Evolutionary conservation across 2,888 invertebrate species (phyloP).

Genomic region (Plebejus argus): DNA sequence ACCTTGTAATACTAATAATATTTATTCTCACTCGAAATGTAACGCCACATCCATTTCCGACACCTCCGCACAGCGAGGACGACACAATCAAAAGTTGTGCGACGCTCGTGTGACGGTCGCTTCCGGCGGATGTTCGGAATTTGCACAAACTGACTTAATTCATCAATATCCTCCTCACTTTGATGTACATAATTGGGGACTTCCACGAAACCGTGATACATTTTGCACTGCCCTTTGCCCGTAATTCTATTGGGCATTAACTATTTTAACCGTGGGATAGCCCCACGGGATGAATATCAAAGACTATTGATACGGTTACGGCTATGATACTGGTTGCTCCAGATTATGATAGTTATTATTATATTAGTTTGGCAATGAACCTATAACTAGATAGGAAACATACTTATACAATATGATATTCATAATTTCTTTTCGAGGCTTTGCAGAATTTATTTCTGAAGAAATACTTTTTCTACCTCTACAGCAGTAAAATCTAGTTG

Average conservation of each 20-base stretch:
- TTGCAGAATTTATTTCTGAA: no score
- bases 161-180: slow-evolving; percentile 48
- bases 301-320: not conserved
- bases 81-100: slow-evolving; percentile 57
- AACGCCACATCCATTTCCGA: slow-evolving; percentile 25
- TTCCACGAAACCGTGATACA: slow-evolving; percentile 37
- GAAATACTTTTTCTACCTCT: no score
- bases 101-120: slow-evolving; percentile 41
- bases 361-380: not conserved
- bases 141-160: slow-evolving; percentile 66
- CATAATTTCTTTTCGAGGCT: no score
- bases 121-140: slow-evolving; percentile 67
- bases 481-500: no score
- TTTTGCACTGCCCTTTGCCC: slow-evolving; percentile 36
- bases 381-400: not conserved
- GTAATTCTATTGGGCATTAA: slow-evolving; percentile 28
- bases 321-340: not conserved
- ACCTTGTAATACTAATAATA: no score
- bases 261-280: slow-evolving; percentile 17
- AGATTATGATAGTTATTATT: not conserved
- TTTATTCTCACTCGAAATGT: not conserved
- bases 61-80: slow-evolving; percentile 32
- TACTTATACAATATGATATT: no score
- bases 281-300: not conserved
- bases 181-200: slow-evolving; percentile 47